A percentile compares a stretch with the other conserved stretches of the same genome.
These are phyloP conservation scores for Lordiphosa clarofinis DNA, from an alignment of 1,140 invertebrate genomes.

Conservation along the genomic window DNA sequence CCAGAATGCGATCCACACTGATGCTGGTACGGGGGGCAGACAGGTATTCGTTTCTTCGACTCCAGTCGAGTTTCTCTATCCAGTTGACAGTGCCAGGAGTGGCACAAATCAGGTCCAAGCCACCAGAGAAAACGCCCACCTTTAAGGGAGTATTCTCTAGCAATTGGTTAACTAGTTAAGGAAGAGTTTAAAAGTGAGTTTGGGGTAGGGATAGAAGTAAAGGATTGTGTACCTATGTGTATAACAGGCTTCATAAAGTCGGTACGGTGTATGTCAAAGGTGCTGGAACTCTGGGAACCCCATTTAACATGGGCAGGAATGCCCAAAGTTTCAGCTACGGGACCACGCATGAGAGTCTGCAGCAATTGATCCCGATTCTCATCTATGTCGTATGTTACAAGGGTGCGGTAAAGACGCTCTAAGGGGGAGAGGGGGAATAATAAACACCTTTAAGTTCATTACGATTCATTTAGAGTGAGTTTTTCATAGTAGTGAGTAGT, in stretches of 20 bases:
- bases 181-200: constrained; percentile 8
- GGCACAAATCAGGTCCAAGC: constrained; percentile 86
- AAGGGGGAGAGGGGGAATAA: neutral
- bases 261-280: constrained; percentile 84
- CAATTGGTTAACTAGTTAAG: constrained; percentile 83
- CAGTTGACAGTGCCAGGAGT: constrained; percentile 85
- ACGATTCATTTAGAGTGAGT: too few species aligned
- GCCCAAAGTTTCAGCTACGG: constrained; percentile 84
- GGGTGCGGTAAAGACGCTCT: constrained; percentile 61
- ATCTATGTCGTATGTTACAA: constrained; percentile 61
- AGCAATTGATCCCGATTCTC: constrained; percentile 75
- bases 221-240: constrained; percentile 81
- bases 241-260: constrained; percentile 94
- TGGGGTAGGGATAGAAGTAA: neutral
- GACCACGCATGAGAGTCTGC: constrained; percentile 85
- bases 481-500: too few species aligned
- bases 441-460: neutral
- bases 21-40: constrained; percentile 81
- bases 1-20: constrained; percentile 81
- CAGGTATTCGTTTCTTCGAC: constrained; percentile 81
- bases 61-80: constrained; percentile 87
- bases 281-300: constrained; percentile 82
- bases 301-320: constrained; percentile 84
- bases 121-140: constrained; percentile 75
- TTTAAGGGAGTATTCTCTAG: constrained; percentile 84